These are phyloP conservation scores for Lissonota sp. DNA, from an alignment of 2,888 invertebrate species.

Conservation along the genomic window DNA sequence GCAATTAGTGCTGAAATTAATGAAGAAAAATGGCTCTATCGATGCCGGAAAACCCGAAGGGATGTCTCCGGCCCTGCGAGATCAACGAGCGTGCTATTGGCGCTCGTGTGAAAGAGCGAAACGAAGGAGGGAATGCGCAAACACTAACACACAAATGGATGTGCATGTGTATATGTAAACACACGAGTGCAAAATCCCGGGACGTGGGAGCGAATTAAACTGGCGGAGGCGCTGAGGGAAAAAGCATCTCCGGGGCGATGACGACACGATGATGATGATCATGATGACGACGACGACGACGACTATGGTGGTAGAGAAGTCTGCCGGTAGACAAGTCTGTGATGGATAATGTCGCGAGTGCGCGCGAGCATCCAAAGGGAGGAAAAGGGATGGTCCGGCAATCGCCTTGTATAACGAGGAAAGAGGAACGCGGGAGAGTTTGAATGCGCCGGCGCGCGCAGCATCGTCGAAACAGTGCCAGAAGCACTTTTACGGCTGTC, in stretches of 20 bases:
- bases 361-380: constrained; percentile 20
- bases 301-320: constrained; percentile 23
- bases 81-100: background rate
- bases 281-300: background rate
- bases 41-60: background rate
- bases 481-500: constrained; percentile 9
- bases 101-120: background rate
- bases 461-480: constrained; percentile 37
- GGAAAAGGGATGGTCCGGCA: constrained; percentile 67
- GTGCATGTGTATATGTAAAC: background rate
- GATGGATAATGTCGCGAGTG: constrained; percentile 75
- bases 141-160: background rate
- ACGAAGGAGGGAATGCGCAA: background rate
- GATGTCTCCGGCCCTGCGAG: background rate
- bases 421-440: constrained; percentile 67
- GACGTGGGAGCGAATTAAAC: constrained; percentile 39
- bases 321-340: constrained; percentile 71
- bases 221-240: constrained; percentile 29
- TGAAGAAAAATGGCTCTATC: background rate
- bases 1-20: too few relatives aligned
- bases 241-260: constrained; percentile 36
- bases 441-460: constrained; percentile 2
- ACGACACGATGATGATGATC: constrained; percentile 28
- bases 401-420: constrained; percentile 79
- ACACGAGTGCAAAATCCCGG: constrained; percentile 3